Conservation (phyloP, 2,113 vertebrate species). For the Macrotis lagotis region DNA sequence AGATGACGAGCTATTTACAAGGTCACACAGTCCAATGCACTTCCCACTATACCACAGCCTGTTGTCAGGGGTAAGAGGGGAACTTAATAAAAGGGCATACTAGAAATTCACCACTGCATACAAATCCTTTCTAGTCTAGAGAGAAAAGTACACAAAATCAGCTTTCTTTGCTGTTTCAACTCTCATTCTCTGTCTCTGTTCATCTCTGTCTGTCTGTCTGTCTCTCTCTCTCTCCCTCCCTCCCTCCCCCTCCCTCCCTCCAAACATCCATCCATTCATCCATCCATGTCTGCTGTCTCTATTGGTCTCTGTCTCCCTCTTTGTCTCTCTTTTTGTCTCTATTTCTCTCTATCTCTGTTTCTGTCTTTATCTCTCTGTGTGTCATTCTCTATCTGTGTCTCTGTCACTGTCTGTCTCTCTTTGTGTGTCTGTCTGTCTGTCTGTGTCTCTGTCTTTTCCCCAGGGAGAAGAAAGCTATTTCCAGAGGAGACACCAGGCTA, state of each 20-base stretch:
- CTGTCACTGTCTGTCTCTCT: neutral
- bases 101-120: neutral
- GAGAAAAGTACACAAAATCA: neutral
- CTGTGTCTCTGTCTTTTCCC: neutral
- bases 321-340: too few relatives aligned
- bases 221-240: too few relatives aligned
- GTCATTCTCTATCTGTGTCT: neutral
- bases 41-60: neutral
- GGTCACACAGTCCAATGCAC: neutral
- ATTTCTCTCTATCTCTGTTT: neutral
- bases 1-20: neutral
- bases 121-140: neutral
- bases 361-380: neutral
- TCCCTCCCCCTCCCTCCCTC: too few relatives aligned
- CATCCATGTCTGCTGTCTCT: too few relatives aligned
- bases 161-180: neutral
- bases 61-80: too few relatives aligned
- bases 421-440: neutral
- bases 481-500: neutral
- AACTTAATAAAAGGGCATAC: neutral
- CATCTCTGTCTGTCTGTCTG: neutral
- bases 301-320: too few relatives aligned
- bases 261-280: too few relatives aligned
- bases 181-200: accelerated
- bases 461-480: neutral